Conservation (phyloP, 2,888 invertebrate genomes). For the Drosophila mettleri region DNA sequence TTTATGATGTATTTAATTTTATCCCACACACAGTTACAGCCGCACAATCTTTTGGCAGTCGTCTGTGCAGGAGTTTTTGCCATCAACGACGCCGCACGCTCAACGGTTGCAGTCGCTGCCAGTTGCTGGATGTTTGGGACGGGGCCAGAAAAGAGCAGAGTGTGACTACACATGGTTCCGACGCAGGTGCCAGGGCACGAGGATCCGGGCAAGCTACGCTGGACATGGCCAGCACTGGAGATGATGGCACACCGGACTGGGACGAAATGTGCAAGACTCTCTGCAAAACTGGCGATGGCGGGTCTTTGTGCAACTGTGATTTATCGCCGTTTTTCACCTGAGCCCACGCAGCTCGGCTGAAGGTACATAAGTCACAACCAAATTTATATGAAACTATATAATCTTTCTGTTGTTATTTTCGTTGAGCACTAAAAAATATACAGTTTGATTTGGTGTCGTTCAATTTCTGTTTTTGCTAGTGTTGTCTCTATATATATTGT, state of each 20-base stretch:
- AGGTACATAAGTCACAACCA: conserved; percentile 67
- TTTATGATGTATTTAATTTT: not conserved
- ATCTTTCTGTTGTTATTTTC: conserved; percentile 55
- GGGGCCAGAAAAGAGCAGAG: conserved; percentile 57
- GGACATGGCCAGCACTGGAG: conserved; percentile 5
- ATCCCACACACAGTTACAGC: conserved; percentile 10
- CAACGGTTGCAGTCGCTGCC: conserved; percentile 82
- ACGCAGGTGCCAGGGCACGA: conserved; percentile 14
- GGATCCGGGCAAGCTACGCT: not conserved
- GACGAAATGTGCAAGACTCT: conserved; percentile 88
- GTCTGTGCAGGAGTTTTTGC: conserved; percentile 81
- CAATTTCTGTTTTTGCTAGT: conserved; percentile 71
- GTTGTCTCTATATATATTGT: conserved; percentile 63
- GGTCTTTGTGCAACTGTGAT: conserved; percentile 91
- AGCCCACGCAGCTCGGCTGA: conserved; percentile 24
- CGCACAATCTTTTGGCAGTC: conserved; percentile 38
- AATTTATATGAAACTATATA: conserved; percentile 54
- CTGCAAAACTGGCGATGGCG: conserved; percentile 89
- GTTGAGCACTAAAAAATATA: conserved; percentile 35
- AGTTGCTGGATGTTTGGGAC: conserved; percentile 44
- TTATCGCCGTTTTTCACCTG: conserved; percentile 87
- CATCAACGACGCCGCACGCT: conserved; percentile 68
- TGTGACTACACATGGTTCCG: conserved; percentile 56
- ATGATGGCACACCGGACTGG: conserved; percentile 86
- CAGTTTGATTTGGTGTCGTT: conserved; percentile 53